Base-by-base conservation (phyloP, 1,140 invertebrate genomes). In the Lineus longissimus region DNA sequence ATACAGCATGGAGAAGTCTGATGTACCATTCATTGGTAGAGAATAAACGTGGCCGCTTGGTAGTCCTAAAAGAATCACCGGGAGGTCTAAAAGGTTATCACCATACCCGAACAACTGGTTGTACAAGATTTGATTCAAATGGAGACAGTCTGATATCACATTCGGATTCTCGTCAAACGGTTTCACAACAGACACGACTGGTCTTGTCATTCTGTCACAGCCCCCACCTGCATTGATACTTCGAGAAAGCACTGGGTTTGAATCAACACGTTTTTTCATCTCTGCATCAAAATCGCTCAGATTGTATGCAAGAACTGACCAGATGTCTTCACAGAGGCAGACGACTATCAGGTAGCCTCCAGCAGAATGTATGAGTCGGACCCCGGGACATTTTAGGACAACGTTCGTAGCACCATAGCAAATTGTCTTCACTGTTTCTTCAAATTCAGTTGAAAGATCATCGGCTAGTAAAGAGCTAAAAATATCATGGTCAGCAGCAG, bases 221-320 rank as follows among this genome's bases (percentile, higher is more conserved):
- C n/a, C 9, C 6, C 9, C 4, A 4, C n/a, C 47, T 6, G 25
- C 47, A 22, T 27, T 4, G 25, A 19, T 22, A n/a, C 6, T n/a
- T 7, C 4, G 9, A 6, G 47, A 51, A 27, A 9, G n/a, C n/a
- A 19, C 25, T 9, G n/a, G 6, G 4, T 4, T n/a, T 22, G 25
- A 6, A 7, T 27, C 47, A 22, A 9, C n/a, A n/a, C n/a, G n/a
- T n/a, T n/a, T 27, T 51, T 27, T 51, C 85, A 59, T 85, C 89
- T 54, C 67, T 36, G 33, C 4, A 4, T 7, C 33, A 15, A 36
- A 7, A 36, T 36, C 15, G 15, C 33, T 36, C 15, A 7, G 33
- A 7, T 36, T 36, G 15, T 36, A 36, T 15, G 15, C 33, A 36
- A 36, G 33, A 36, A 36, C 33, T 7, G 15, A 15, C 33, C 33